Base-by-base conservation (phyloP, 2,797 vertebrate genomes). In the Scomberomorus guttatus region DNA sequence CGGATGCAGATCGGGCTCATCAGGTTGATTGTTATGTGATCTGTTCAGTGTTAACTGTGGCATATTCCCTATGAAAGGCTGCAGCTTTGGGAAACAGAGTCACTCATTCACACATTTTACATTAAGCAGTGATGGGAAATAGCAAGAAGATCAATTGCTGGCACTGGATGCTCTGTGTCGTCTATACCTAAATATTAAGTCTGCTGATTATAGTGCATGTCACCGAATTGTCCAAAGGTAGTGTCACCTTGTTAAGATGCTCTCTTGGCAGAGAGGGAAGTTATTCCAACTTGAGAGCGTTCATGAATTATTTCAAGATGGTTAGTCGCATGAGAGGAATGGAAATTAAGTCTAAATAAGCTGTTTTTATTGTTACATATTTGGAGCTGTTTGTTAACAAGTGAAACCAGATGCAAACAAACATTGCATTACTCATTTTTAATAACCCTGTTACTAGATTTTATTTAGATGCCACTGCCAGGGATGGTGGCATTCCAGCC, bases 71-170 rank as follows among this genome's bases (percentile, higher is more conserved):
- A 56, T 80, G 34, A 80, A 57, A 87, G 39, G 48, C 75, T 59
- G 64, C 61, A 66, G 65, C 69, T 81, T 79, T 66, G 56, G 61
- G 74, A 75, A 83, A 80, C 17, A 69, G 29, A 82, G 72, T 61
- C 63, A 57, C 70, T 72, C 62, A 44, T 85, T 89, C 51, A 78
- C 75, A 86, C 70, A 71, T 80, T 89, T 83, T 87, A 65, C 70
- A 65, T 54, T 0, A 24, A 77, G 76, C 81, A 61, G 59, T 82
- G 63, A 85, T 46, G 56, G 71, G 64, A 87, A 88, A 83, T 20
- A 74, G 57, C 80, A 68, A 42, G 20, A 54, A 75, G 59, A 88
- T 83, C 74, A 78, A 73, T 82, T 24, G 72, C 51, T 85, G 82
- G 81, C 85, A 69, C 62, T 39, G 51, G 68, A 71, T 77, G 46